A percentile compares a stretch with the other conserved stretches of the same genome.
Evolutionary conservation across 2,797 vertebrate genomes (phyloP).

Genomic region (Podarcis lilfordi): DNA sequence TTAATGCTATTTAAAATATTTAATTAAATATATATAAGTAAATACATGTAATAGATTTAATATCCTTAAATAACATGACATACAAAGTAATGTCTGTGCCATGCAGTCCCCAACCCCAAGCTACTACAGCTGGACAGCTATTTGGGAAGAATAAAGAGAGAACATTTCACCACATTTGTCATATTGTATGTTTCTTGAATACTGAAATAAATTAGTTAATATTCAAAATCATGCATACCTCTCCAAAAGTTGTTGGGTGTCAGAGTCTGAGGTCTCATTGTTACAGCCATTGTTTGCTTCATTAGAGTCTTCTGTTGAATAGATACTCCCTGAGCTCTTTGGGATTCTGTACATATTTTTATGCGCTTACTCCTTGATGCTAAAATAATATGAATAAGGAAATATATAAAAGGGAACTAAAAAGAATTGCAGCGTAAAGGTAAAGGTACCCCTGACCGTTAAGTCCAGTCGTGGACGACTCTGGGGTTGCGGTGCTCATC

Average conservation of each 20-base stretch:
- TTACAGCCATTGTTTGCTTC: not conserved
- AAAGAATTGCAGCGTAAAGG: not conserved
- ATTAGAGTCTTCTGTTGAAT: not conserved
- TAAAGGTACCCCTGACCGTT: no score
- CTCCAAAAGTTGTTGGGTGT: not conserved
- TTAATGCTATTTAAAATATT: no score
- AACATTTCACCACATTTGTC: not conserved
- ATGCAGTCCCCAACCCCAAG: no score
- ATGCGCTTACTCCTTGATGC: not conserved
- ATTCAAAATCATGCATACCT: not conserved
- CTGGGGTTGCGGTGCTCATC: no score
- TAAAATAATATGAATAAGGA: not conserved
- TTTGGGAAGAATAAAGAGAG: not conserved
- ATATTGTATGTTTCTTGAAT: not conserved
- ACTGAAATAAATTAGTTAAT: not conserved
- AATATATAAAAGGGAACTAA: not conserved
- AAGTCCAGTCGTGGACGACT: no score
- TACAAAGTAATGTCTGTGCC: no score
- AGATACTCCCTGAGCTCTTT: not conserved
- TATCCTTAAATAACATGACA: no score
- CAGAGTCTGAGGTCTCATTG: not conserved
- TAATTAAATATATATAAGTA: no score
- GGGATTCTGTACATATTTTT: conserved; percentile 11
- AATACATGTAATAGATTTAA: no score
- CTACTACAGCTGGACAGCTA: not conserved